Conservation (phyloP, 2,888 invertebrate species). For the Nemapogon koenigi region DNA sequence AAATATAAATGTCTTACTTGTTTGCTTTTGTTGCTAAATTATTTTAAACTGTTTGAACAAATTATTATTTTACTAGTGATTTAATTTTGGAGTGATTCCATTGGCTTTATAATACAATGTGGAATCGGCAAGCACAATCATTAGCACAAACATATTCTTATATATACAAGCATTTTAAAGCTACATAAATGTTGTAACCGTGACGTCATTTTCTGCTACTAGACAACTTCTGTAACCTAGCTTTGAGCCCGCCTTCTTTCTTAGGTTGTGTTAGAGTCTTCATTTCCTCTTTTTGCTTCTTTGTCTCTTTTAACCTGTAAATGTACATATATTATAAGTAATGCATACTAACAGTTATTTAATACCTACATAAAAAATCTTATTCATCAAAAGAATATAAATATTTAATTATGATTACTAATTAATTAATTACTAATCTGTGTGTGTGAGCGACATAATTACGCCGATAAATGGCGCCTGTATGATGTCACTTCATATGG, state of each 20-base stretch:
- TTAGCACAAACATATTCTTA: not conserved
- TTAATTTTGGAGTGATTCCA: not conserved
- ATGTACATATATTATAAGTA: not conserved
- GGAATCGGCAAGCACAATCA: not conserved
- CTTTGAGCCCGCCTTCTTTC: constrained; percentile 71
- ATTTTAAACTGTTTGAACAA: not conserved
- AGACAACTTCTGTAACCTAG: constrained; percentile 67
- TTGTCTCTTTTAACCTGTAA: constrained; percentile 67
- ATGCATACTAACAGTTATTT: not conserved
- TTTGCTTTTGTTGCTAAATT: not conserved
- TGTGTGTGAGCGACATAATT: too few species aligned
- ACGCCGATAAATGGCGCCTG: too few species aligned
- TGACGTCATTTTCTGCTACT: constrained; percentile 29
- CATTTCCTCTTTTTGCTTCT: constrained; percentile 63
- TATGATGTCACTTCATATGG: too few species aligned
- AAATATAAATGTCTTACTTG: not conserved
- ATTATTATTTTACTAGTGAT: not conserved
- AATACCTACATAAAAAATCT: too few species aligned
- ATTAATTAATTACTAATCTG: too few species aligned
- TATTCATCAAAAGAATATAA: too few species aligned
- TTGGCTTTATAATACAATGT: not conserved
- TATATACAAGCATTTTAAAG: not conserved
- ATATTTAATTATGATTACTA: too few species aligned
- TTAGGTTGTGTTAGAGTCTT: constrained; percentile 63
- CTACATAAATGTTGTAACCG: not conserved